These are phyloP conservation scores for Sprattus sprattus DNA, from an alignment of 2,113 vertebrate species.

Conservation along the genomic window DNA sequence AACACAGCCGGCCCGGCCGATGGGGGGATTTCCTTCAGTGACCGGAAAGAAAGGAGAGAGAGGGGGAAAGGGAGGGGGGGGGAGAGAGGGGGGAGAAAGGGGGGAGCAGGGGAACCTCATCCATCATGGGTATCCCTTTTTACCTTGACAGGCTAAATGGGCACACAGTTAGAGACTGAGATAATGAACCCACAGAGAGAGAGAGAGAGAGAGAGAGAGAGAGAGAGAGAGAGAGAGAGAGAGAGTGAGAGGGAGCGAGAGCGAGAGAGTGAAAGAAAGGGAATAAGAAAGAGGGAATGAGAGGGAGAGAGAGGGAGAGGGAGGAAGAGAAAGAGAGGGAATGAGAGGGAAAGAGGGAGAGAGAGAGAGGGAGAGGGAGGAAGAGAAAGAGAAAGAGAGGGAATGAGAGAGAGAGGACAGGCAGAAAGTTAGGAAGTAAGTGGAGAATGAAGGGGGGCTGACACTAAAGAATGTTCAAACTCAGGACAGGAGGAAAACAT, in stretches of 20 bases:
- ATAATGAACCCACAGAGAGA: slow-evolving; percentile 34
- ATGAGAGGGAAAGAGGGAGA: not conserved
- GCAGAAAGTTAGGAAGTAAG: not conserved
- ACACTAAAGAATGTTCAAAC: too few relatives aligned
- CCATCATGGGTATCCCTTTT: slow-evolving; percentile 60
- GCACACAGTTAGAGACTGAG: slow-evolving; percentile 55
- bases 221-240: not conserved
- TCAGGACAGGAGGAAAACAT: too few relatives aligned
- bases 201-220: slow-evolving; percentile 15
- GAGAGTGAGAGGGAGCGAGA: not conserved
- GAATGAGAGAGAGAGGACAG: not conserved
- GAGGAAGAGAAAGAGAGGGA: not conserved
- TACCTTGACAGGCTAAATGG: slow-evolving; percentile 58
- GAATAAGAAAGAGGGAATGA: not conserved
- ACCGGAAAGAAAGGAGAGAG: slow-evolving; percentile 48
- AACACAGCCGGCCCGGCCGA: slow-evolving; percentile 29
- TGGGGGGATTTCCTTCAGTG: slow-evolving; percentile 73
- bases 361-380: not conserved
- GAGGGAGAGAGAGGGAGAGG: not conserved
- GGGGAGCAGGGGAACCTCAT: slow-evolving; percentile 58
- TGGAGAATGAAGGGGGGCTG: too few relatives aligned
- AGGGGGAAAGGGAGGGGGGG: slow-evolving; percentile 19
- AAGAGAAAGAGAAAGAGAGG: not conserved
- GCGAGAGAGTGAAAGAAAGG: not conserved
- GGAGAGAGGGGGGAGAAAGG: slow-evolving; percentile 20